Base-by-base conservation (phyloP, 2,888 invertebrate genomes). In the Conus canariensis region DNA sequence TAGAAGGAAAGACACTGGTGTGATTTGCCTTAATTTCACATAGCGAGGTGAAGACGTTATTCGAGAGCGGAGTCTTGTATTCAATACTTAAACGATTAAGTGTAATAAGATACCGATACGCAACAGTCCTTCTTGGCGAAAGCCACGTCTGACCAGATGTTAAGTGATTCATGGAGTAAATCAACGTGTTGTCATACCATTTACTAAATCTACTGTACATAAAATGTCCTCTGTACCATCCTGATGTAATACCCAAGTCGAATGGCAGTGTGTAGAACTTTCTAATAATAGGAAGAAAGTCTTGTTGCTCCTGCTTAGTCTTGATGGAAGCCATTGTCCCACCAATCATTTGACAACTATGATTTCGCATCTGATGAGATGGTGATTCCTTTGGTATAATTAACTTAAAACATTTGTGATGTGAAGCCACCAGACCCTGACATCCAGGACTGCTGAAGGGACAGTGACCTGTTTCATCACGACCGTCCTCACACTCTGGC, bases 391-490 rank as follows among this genome's bases (percentile, higher is more conserved):
- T 30, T 30, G 6, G 3, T 16, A 16, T 30, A 58, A 82, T 6
- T 1, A 58, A 9, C 16, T 82, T 22, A 9, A 82, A 82, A 22
- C 85, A 85, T 22, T 60, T 85, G 85, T 85, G 1, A 16, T 14
- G 59, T 25, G 60, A 85, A 25, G 60, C 85, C 85, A 85, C 85
- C 25, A 60, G 14, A 5, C 85, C 85, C 60, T 14, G 59, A 60
- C 85, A 85, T 25, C 25, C 14, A 12, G 59, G 60, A 85, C 60
- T 85, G 25, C 85, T 85, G 85, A 25, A 85, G 59, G 85, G 25
- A 16, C 85, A 85, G 60, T 60, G 85, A 12, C 56, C 85, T 60
- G 85, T 85, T 19, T 88, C 88, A 60, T 88, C 88, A n/a, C 80
- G 59, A 0, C 88, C 82, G 6, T 80, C 82, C 16, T 88, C 58